Base-by-base conservation (phyloP, 2,113 vertebrate genomes). In the Xenus cinereus region DNA sequence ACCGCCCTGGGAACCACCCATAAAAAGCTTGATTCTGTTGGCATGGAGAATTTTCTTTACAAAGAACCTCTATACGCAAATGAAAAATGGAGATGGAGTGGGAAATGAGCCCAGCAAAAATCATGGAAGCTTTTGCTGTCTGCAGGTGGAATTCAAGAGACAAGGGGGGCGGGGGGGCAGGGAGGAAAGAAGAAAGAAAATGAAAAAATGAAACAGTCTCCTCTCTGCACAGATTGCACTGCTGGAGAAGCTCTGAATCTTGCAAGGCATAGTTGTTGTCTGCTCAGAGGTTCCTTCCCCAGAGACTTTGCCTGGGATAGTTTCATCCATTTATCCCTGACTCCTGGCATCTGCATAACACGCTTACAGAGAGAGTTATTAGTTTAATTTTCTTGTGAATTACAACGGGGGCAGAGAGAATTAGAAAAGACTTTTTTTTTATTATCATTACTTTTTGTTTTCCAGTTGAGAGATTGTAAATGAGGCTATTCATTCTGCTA, bases 301-400 rank as follows among this genome's bases (percentile, higher is more conserved):
- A 8, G 84, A 74, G 95, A 95, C 48, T 94, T 86, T 71, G 92
- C 75, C 81, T 86, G 51, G 79, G 78, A 89, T 81, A 46, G 87
- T 80, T 94, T 85, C 83, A 77, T 92, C 82, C 71, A 87, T 97
- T 97, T 76, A 88, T 95, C 74, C 89, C 87, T 90, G 95, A 84
- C 88, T 95, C 93, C 66, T 85, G 72, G 82, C 84, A 94, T 96
- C 92, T 93, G 67, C 86, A 85, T 88, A 96, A 89, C 89, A 85
- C 1, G 1, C 89, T 93, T 66, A 75, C 54, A 46, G 89, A 96
- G 96, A 97, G 97, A 97, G 89, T 97, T 97, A 97, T 97, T 97
- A 96, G 94, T 97, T 97, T 97, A 97, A 97, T 97, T 97, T 97
- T 95, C 92, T 90, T 94, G 81, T 97, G 95, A 97, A 96, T 97